A percentile compares a stretch with the other conserved stretches of the same genome.
Evolutionary conservation across 2,888 invertebrate species (phyloP).

Genomic region (Idaea straminata): DNA sequence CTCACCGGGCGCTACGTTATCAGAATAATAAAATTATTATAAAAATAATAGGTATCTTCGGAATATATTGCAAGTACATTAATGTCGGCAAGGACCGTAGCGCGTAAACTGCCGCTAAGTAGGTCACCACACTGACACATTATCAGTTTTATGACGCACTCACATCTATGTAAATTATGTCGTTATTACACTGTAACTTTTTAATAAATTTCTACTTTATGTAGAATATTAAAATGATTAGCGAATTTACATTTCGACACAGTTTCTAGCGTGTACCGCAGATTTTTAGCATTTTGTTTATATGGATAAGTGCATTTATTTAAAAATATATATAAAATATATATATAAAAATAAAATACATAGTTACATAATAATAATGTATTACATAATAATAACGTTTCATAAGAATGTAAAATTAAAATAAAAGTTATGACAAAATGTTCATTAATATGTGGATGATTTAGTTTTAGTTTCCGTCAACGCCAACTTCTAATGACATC

Average conservation of each 20-base stretch:
- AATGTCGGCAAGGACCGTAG: slow-evolving; percentile 8
- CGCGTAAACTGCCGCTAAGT: slow-evolving; percentile 7
- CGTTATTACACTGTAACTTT: slow-evolving; percentile 1
- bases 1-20: slow-evolving; percentile 5
- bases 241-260: background rate
- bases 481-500: background rate
- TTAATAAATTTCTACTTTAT: background rate
- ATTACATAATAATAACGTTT: background rate
- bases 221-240: background rate
- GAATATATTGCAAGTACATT: slow-evolving; percentile 4
- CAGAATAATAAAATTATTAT: slow-evolving; percentile 16
- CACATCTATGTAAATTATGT: background rate
- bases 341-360: background rate
- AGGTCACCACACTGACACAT: slow-evolving; percentile 9
- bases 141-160: slow-evolving; percentile 9
- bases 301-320: background rate
- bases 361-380: background rate
- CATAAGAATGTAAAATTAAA: background rate
- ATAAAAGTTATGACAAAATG: background rate
- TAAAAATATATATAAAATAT: background rate
- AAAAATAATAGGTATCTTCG: slow-evolving; percentile 5
- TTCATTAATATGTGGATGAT: background rate
- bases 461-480: slow-evolving; percentile 1
- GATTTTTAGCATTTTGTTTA: background rate
- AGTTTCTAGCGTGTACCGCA: background rate